phyloP scores from a whole-genome alignment of 1,140 invertebrate genomes.

The Zelostemma sp. region DNA sequence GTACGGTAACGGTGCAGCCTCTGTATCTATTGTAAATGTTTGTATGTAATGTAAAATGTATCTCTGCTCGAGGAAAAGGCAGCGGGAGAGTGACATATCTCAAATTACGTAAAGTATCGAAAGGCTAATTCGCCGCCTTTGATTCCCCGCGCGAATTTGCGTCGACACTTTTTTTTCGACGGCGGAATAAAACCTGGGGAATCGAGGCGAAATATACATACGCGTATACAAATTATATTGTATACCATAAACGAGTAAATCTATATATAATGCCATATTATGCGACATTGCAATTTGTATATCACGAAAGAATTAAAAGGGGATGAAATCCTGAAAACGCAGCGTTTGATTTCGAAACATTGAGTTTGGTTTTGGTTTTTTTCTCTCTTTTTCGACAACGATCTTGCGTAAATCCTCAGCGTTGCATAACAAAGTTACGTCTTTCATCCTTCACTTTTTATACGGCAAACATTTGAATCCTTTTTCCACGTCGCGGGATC shows the following conservation, averaged over 20 bases:
- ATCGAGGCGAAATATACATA: slow-evolving; percentile 41
- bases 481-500: no score
- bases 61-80: slow-evolving; percentile 57
- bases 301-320: slow-evolving; percentile 67
- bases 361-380: no score
- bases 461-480: no score
- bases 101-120: slow-evolving; percentile 57
- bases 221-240: slow-evolving; percentile 55
- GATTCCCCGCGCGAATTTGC: no score
- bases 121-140: slow-evolving; percentile 9
- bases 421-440: neutral
- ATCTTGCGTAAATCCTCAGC: neutral
- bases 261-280: slow-evolving; percentile 57
- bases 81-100: slow-evolving; percentile 59
- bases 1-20: slow-evolving; percentile 44
- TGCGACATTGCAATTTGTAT: slow-evolving; percentile 66
- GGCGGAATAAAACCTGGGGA: no score
- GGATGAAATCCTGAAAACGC: slow-evolving; percentile 57
- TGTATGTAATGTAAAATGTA: slow-evolving; percentile 69
- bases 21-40: slow-evolving; percentile 69
- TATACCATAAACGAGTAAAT: slow-evolving; percentile 59
- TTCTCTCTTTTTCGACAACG: no score
- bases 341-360: no score
- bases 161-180: no score
- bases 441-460: no score